phyloP scores from a whole-genome alignment of 2,888 invertebrate species.

The Philaethria dido region DNA sequence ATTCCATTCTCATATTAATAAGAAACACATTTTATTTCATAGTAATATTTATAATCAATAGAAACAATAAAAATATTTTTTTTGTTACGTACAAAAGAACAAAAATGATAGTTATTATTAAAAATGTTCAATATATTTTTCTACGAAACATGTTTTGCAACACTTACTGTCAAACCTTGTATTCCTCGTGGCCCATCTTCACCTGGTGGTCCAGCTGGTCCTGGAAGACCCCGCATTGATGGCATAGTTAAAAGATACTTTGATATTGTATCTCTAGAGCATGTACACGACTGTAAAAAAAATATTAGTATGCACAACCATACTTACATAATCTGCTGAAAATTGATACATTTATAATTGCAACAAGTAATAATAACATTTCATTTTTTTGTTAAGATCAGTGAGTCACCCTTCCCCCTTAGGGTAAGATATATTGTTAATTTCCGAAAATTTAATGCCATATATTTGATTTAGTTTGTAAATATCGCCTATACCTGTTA shows the following conservation, averaged over 20 bases:
- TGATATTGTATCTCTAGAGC: conserved; percentile 60
- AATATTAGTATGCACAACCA: background rate
- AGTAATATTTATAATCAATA: background rate
- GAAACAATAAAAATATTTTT: no score
- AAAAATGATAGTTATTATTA: no score
- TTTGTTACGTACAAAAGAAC: background rate
- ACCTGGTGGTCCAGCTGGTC: conserved; percentile 77
- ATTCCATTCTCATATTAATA: background rate
- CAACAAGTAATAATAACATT: no score
- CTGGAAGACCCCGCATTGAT: conserved; percentile 80
- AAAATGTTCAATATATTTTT: no score
- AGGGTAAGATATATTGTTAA: no score
- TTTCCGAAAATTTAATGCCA: no score
- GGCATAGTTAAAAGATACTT: conserved; percentile 60
- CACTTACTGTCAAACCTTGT: conserved; percentile 55
- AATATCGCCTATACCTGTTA: no score
- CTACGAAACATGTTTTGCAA: background rate
- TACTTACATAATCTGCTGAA: no score
- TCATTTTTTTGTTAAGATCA: no score
- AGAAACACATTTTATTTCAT: background rate
- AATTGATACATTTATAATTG: no score
- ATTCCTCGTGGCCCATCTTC: conserved; percentile 54
- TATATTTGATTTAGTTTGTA: no score
- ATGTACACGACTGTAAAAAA: conserved; percentile 59
- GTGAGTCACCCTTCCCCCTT: no score